Evolutionary conservation across 2,797 vertebrate species (phyloP).

Genomic region (Naso thynnoides): DNA sequence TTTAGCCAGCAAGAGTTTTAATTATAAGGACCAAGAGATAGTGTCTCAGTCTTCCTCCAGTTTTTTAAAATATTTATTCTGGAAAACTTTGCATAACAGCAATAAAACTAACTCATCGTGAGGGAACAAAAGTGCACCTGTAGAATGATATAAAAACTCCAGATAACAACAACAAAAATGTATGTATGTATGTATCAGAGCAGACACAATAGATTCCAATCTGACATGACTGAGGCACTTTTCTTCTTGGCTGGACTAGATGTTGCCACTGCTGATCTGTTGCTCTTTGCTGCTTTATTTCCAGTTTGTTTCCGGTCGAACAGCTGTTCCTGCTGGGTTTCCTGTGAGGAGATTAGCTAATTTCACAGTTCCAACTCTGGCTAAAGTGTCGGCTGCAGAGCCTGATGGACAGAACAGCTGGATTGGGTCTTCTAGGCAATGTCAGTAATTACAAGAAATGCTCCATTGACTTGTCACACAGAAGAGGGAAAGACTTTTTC

Average conservation of each 20-base stretch:
- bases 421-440: slow-evolving; percentile 5
- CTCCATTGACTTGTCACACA: slow-evolving; percentile 2
- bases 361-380: slow-evolving; percentile 53
- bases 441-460: slow-evolving; percentile 9
- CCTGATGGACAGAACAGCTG: slow-evolving; percentile 62
- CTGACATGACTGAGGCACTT: not conserved
- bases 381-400: slow-evolving; percentile 12
- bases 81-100: too few relatives aligned
- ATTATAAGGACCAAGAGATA: too few relatives aligned
- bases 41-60: too few relatives aligned
- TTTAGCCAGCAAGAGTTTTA: too few relatives aligned
- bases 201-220: slow-evolving; percentile 4
- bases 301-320: slow-evolving; percentile 40
- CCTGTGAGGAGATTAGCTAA: slow-evolving; percentile 62
- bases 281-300: slow-evolving; percentile 33
- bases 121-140: too few relatives aligned
- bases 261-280: not conserved
- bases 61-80: too few relatives aligned
- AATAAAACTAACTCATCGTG: too few relatives aligned
- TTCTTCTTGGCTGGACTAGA: not conserved
- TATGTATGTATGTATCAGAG: not conserved
- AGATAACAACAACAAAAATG: not conserved
- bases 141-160: not conserved
- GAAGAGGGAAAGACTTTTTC: not conserved
- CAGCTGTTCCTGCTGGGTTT: slow-evolving; percentile 64